Evolutionary conservation across 1,140 invertebrate species (phyloP).

Genomic region (Halictus rubicundus): DNA sequence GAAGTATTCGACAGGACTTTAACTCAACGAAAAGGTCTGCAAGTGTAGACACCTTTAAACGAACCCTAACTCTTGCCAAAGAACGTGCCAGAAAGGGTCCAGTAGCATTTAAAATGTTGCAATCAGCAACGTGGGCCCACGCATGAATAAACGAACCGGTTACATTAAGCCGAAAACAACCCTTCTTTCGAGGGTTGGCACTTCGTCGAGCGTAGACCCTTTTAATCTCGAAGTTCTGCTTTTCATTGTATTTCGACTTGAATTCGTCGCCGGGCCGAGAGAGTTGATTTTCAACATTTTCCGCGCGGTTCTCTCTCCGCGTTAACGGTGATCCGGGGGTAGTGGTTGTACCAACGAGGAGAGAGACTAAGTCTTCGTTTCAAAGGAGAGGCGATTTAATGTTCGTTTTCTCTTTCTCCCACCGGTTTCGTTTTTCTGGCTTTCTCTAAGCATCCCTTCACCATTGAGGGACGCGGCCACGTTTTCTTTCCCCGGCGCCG

Average conservation of each 20-base stretch:
- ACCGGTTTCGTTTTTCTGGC: background rate
- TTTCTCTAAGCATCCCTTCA: slow-evolving; percentile 17
- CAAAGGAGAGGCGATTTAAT: slow-evolving; percentile 31
- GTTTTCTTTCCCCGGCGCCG: slow-evolving; percentile 27
- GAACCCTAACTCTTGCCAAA: too few species aligned
- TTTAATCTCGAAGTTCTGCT: background rate
- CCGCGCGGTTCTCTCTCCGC: too few species aligned
- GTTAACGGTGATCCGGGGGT: background rate
- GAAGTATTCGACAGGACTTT: too few species aligned
- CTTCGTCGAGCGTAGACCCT: too few species aligned
- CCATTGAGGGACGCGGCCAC: slow-evolving; percentile 5
- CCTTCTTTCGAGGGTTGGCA: too few species aligned
- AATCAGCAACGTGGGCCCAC: too few species aligned
- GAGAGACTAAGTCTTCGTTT: slow-evolving; percentile 20
- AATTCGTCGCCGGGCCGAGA: background rate
- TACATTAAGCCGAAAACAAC: too few species aligned
- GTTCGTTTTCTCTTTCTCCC: slow-evolving; percentile 17
- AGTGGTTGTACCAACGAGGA: background rate
- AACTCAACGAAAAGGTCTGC: too few species aligned
- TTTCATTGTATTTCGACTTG: background rate
- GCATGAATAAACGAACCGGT: too few species aligned
- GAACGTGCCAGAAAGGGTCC: too few species aligned
- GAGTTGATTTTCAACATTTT: background rate
- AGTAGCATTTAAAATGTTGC: too few species aligned
- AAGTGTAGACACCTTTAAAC: too few species aligned